Conservation (phyloP, 1,140 invertebrate genomes). For the Brachionus rubens region DNA sequence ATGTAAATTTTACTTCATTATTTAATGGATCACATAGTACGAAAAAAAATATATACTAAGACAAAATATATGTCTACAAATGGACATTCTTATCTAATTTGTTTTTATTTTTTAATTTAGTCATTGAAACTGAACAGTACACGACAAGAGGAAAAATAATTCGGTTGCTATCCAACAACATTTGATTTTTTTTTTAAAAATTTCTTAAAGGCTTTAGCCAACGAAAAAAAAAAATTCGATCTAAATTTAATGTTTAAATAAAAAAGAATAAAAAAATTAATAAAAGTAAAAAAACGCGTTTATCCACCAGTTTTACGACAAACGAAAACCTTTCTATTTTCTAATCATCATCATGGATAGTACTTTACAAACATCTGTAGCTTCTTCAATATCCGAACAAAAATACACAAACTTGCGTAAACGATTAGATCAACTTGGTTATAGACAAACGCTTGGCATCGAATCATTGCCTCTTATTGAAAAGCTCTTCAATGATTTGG, state of each 20-base stretch:
- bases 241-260: not conserved
- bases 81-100: conserved; percentile 33
- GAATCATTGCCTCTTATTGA: conserved; percentile 73
- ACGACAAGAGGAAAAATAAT: too few species aligned
- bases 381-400: conserved; percentile 37
- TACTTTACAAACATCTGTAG: conserved; percentile 18
- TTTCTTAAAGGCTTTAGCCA: too few species aligned
- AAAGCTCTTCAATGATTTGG: conserved; percentile 70
- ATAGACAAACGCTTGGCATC: conserved; percentile 68
- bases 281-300: too few species aligned
- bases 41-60: too few species aligned
- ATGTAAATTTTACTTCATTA: too few species aligned
- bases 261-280: not conserved
- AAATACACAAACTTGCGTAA: conserved; percentile 62
- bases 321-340: too few species aligned
- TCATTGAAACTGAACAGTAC: too few species aligned
- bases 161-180: conserved; percentile 35
- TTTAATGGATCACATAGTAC: too few species aligned
- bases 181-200: not conserved
- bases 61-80: not conserved
- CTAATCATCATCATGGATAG: conserved; percentile 32
- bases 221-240: not conserved
- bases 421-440: conserved; percentile 70
- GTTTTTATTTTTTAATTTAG: too few species aligned
- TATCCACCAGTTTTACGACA: too few species aligned